A percentile compares a stretch with the other conserved stretches of the same genome.
phyloP scores from a whole-genome alignment of 2,888 invertebrate species.

The Calameuta filiformis region DNA sequence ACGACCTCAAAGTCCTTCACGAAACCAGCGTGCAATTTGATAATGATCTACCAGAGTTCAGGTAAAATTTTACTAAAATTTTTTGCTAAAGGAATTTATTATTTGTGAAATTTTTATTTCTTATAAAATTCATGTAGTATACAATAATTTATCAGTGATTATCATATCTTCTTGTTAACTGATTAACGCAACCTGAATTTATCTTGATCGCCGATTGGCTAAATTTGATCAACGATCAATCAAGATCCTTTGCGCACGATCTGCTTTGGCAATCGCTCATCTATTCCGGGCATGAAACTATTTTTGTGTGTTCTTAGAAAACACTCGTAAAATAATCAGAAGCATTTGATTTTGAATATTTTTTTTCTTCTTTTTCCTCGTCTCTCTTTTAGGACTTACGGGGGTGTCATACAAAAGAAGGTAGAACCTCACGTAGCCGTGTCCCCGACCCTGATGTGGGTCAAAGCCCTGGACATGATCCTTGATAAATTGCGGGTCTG shows the following conservation, averaged over 20 bases:
- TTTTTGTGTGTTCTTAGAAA: neutral
- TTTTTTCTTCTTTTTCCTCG: neutral
- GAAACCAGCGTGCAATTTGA: slow-evolving; percentile 91
- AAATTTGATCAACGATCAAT: neutral
- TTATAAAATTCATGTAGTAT: neutral
- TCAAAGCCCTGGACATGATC: slow-evolving; percentile 93
- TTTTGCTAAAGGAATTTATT: neutral
- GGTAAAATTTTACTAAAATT: slow-evolving; percentile 67
- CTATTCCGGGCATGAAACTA: neutral
- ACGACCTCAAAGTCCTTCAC: slow-evolving; percentile 77
- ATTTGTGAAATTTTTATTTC: neutral
- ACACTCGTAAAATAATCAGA: neutral
- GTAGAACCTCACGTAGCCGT: slow-evolving; percentile 72
- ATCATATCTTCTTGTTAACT: neutral
- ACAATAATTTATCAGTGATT: neutral
- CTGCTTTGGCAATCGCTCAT: neutral
- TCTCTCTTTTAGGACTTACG: slow-evolving; percentile 69
- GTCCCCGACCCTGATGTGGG: slow-evolving; percentile 93
- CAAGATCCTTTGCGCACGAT: neutral
- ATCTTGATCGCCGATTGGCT: neutral
- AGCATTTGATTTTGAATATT: neutral
- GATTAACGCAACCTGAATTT: neutral
- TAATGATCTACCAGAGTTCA: slow-evolving; percentile 92
- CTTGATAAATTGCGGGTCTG: slow-evolving; percentile 84
- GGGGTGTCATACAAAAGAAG: slow-evolving; percentile 71